Evolutionary conservation across 2,797 vertebrate genomes (phyloP).

Genomic region (Buceros bicornis): DNA sequence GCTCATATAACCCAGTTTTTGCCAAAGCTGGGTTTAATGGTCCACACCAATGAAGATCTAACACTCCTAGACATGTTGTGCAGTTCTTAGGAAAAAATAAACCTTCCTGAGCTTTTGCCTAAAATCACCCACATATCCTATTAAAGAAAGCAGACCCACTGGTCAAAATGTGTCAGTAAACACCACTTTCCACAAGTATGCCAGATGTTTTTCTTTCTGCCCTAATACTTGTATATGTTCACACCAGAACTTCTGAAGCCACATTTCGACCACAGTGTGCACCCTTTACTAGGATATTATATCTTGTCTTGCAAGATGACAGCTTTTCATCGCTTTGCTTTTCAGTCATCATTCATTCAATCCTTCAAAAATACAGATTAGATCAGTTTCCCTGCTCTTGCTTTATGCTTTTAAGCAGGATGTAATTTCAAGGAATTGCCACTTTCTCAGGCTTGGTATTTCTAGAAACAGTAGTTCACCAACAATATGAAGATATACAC

Average conservation of each 20-base stretch:
- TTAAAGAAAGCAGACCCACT: background rate
- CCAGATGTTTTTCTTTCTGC: background rate
- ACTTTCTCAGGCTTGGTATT: background rate
- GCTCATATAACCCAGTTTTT: background rate
- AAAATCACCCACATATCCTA: background rate
- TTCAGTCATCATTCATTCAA: background rate
- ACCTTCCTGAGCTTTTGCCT: background rate
- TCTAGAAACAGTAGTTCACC: background rate
- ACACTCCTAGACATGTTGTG: background rate
- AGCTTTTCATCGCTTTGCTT: background rate
- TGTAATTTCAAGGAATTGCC: background rate
- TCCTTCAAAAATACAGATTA: background rate
- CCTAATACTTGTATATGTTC: background rate
- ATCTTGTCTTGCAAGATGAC: background rate
- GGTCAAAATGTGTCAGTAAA: background rate
- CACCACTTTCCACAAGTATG: background rate
- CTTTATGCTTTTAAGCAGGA: background rate
- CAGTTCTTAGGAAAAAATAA: background rate
- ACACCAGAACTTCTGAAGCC: background rate
- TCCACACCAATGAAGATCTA: background rate
- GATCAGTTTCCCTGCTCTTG: background rate
- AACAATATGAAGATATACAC: background rate
- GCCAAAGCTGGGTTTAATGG: background rate
- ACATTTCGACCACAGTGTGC: background rate
- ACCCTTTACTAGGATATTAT: background rate